Evolutionary conservation across 2,888 invertebrate genomes (phyloP), one percentile per base, ranked within the genome.

Genomic region (Rhamnusium bicolor): DNA sequence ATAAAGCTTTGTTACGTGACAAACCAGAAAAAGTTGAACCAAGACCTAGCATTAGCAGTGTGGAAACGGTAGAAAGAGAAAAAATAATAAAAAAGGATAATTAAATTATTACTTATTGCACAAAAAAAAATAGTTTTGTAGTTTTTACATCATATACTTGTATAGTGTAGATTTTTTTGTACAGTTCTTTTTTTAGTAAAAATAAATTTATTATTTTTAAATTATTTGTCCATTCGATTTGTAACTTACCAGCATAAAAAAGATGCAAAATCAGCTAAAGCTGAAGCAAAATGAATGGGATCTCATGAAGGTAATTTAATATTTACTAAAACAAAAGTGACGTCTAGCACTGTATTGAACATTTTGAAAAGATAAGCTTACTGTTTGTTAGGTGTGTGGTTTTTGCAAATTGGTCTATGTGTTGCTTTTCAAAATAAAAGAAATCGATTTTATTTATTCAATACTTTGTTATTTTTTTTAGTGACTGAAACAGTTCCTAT

Each of bases 401-500:
- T n/a, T n/a, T 32, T 8, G 16, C 16, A 32, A 8, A 32, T 27
- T 7, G 32, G 58, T 58, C 58, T 58, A 46, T 61, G 61, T 61
- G 16, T 61, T 19, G 18, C 32, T 32, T 32, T 32, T 58, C 32
- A 18, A 18, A 24, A 7, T 32, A 58, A 14, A 24, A 8, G 16
- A 21, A 6, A 32, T 16, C 6, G 14, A 54, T 2, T 4, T 24
- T 14, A 4, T 12, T 12, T 32, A 12, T 10, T 32, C 8, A 29
- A 32, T 32, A 32, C 12, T n/a, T 12, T 40, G 12, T 40, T 40
- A 2, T 58, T 10, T 83, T 80, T 81, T 81, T 12, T 80, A 87
- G 89, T 86, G 18, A 82, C 85, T 40, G 84, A 84, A 71, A 73
- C 79, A 51, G 87, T 89, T 3, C 87, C 89, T 1, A 86, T 89